Percentiles rank a stretch among this genome's conserved stretches.
Evolutionary conservation across 2,113 vertebrate species (phyloP).

Genomic region (Perognathus longimembris): DNA sequence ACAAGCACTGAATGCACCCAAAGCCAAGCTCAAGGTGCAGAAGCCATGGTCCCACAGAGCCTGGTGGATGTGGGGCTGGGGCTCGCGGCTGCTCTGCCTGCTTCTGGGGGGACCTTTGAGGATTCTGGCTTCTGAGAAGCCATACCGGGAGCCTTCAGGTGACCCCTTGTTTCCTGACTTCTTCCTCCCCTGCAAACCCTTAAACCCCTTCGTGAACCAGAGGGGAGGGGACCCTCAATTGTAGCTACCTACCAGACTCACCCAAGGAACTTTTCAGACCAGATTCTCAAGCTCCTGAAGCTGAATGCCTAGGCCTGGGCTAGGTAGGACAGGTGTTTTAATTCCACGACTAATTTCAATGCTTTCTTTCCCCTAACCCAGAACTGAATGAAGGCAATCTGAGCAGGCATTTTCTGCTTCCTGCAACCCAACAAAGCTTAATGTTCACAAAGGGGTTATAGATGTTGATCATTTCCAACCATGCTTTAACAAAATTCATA

Average conservation of each 20-base stretch:
- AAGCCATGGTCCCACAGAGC: not conserved
- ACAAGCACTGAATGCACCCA: too few relatives aligned
- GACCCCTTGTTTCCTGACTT: rapidly evolving
- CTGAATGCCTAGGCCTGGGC: not conserved
- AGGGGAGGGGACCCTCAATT: not conserved
- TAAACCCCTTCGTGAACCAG: not conserved
- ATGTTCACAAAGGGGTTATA: not conserved
- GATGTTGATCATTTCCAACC: not conserved
- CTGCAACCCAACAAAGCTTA: not conserved
- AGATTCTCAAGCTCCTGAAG: not conserved
- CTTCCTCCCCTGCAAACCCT: not conserved
- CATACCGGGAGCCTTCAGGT: rapidly evolving
- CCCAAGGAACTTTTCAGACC: not conserved
- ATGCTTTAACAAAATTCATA: not conserved
- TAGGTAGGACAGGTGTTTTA: not conserved
- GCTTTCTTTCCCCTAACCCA: not conserved
- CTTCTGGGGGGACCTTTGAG: not conserved
- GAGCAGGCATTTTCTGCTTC: not conserved
- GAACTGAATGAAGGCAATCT: not conserved
- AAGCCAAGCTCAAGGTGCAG: not conserved
- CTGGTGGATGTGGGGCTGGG: not conserved
- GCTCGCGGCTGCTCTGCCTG: rapidly evolving
- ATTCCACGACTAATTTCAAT: not conserved
- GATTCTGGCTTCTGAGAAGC: rapidly evolving
- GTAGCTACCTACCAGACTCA: not conserved